Base-by-base conservation (phyloP, 37 sponge, comb jelly and placozoan species). In the Halichondria panicea region DNA sequence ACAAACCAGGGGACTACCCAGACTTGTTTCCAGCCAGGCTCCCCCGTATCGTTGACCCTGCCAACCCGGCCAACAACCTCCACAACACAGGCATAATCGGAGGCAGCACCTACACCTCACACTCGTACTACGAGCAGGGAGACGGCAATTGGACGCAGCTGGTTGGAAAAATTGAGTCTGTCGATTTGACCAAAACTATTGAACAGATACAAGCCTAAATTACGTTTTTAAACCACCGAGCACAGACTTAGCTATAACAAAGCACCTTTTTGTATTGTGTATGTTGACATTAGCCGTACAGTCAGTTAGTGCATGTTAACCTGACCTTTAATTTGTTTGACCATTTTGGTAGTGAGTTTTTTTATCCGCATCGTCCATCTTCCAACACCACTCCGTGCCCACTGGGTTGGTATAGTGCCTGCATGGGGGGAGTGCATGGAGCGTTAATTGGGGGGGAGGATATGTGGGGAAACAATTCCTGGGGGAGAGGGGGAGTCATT, bases 341-440 rank as follows among this genome's bases (percentile, higher is more conserved):
- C 89, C 94, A 96, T 88, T 68, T n/a, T 93, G 78, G 52, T 91
- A 94, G 71, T 96, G 97, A 78, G 84, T 96, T 46, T 87, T 94
- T 45, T 21, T 72, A 32, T 87, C 86, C 24, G 97, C 92, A 40
- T 77, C 71, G 45, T 96, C 96, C 89, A 89, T 96, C 66, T 86
- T 81, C 96, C 96, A 96, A 24, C 74, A 43, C 96, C 96, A 96
- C 76, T 96, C 96, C 1, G 96, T 96, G 13, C 96, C 96, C 61
- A 96, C 96, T 3, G 96, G 96, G 68, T 96, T 96, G n/a, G 96
- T 96, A 76, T 96, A 93, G 74, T 96, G 96, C 38, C 97, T 85
- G 41, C 8, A 36, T 2, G 52, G 43, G n/a, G n/a, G n/a, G n/a
- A n/a, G n/a, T n/a, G n/a, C n/a, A n/a, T n/a, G n/a, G n/a, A n/a